Evolutionary conservation across 2,797 vertebrate species (phyloP), one percentile per base, ranked within the genome.

Genomic region (Crax fasciolata): DNA sequence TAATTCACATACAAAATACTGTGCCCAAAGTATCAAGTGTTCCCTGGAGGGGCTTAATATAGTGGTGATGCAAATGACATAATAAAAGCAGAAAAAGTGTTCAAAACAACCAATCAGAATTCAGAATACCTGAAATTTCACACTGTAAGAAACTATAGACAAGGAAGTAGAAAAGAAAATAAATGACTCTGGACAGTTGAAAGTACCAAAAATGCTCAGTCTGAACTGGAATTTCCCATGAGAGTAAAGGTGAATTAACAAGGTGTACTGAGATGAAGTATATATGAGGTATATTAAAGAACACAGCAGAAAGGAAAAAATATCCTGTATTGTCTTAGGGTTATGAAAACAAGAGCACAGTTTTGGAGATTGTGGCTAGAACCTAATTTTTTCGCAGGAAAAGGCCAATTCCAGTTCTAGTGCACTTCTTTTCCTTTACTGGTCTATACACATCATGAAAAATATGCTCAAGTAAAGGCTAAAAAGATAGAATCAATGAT

Each of bases 1-100:
- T 65, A 58, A 76, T 84, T 72, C 77, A 46, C 51, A 84, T 71
- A 79, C 80, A 88, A 81, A 93, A 61, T 25, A 52, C 55, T 58
- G 54, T 65, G 32, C 66, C 65, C 59, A 66, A 51, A 88, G 76
- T 77, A 90, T 32, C 59, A 86, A 35, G 55, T 84, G 51, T 18
- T 95, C 87, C 67, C 83, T 35, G 17, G 80, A 39, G 91, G 39
- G 20, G 51, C 21, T 55, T 55, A 58, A 84, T 23, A 52, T 59
- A 52, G 21, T 4, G 2, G 30, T 58, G 71, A 77, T 87, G 59
- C 44, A 85, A 94, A 92, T 38, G 91, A 59, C 1, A 0, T 39
- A 85, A 57, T 41, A 62, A 78, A 83, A 80, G 57, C 43, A 71
- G 32, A 65, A 49, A 87, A 88, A 61, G 4, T 8, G 20, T 67